Conservation (phyloP, 2,888 invertebrate genomes). For the Merodon equestris region DNA sequence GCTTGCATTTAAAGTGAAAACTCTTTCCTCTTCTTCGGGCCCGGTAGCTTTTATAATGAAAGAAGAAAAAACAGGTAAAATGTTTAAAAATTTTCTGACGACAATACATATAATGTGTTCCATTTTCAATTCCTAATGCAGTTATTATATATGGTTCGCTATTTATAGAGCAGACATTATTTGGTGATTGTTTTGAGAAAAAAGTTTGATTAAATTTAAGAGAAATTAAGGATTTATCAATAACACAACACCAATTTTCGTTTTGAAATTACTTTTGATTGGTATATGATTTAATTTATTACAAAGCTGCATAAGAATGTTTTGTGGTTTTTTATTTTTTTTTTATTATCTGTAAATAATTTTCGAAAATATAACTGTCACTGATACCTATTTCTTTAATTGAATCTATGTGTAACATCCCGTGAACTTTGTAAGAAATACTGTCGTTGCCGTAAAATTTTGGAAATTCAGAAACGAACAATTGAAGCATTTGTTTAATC, state of each 20-base stretch:
- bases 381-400: constrained; percentile 16
- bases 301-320: constrained; percentile 7
- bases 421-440: constrained; percentile 28
- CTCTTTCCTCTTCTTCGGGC: constrained; percentile 15
- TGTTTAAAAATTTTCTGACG: constrained; percentile 10
- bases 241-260: background rate
- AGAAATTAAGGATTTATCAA: constrained; percentile 25
- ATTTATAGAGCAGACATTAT: constrained; percentile 25
- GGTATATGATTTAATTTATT: constrained; percentile 1
- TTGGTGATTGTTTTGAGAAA: constrained; percentile 16
- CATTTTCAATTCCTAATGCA: constrained; percentile 21
- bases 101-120: constrained; percentile 3
- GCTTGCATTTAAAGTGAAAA: constrained; percentile 13
- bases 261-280: background rate
- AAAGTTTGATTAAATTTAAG: constrained; percentile 7
- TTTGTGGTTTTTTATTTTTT: constrained; percentile 24
- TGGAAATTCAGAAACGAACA: constrained; percentile 21
- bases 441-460: constrained; percentile 26
- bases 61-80: constrained; percentile 8
- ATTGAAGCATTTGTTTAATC: constrained; percentile 3
- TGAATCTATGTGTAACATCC: constrained; percentile 16
- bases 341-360: constrained; percentile 28
- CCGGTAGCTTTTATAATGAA: constrained; percentile 2
- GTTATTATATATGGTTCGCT: constrained; percentile 14
- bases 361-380: constrained; percentile 19